Evolutionary conservation across 2,888 invertebrate genomes (phyloP).

Genomic region (Chesias legatella): DNA sequence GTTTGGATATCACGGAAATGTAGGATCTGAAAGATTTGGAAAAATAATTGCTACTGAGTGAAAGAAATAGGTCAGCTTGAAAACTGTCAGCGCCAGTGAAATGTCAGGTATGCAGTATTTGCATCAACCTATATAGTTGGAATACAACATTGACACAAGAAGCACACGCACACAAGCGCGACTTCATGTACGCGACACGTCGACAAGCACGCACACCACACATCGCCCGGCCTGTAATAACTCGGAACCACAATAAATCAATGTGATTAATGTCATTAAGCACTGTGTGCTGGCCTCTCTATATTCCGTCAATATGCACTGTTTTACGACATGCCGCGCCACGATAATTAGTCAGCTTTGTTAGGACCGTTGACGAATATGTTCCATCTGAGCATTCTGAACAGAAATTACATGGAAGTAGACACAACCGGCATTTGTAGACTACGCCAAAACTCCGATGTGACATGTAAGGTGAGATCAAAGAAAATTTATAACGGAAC

Average conservation of each 20-base stretch:
- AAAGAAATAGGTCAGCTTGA: neutral
- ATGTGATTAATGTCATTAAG: conserved; percentile 81
- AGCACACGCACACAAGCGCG: conserved; percentile 50
- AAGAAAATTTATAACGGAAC: conserved; percentile 64
- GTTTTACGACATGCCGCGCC: conserved; percentile 78
- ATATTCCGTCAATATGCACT: conserved; percentile 81
- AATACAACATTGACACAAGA: conserved; percentile 71
- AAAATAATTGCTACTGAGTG: no score
- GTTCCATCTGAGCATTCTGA: conserved; percentile 42
- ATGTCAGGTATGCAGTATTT: conserved; percentile 38
- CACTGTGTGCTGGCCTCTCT: conserved; percentile 80
- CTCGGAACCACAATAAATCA: conserved; percentile 81
- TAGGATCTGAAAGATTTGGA: no score
- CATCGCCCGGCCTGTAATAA: conserved; percentile 76
- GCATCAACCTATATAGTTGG: conserved; percentile 59
- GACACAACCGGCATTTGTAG: conserved; percentile 42
- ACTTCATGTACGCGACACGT: conserved; percentile 36
- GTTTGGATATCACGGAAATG: no score
- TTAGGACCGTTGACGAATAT: conserved; percentile 70
- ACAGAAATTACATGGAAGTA: conserved; percentile 58
- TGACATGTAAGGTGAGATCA: conserved; percentile 67
- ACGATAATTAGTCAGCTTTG: conserved; percentile 80
- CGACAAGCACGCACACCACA: conserved; percentile 51
- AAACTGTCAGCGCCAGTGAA: neutral
- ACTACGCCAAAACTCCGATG: conserved; percentile 41